phyloP scores from a whole-genome alignment of 2,888 invertebrate species.

The Drosophila anomalipes region DNA sequence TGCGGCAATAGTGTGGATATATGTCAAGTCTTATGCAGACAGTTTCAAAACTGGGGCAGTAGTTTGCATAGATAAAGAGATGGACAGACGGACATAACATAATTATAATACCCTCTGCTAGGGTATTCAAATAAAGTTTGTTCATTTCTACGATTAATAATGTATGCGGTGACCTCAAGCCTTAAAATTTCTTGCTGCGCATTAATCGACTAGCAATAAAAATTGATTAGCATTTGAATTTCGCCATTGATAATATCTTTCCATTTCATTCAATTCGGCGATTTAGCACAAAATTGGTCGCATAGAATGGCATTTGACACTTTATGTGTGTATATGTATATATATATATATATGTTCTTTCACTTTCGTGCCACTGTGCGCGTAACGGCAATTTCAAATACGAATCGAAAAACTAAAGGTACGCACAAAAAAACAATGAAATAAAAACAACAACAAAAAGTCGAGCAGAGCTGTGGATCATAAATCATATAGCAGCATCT shows the following conservation, averaged over 20 bases:
- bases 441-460: slow-evolving; percentile 2
- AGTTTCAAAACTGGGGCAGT: neutral
- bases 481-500: slow-evolving; percentile 45
- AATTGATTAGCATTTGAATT: slow-evolving; percentile 13
- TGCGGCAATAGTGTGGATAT: neutral
- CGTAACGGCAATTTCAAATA: slow-evolving; percentile 39
- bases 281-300: neutral
- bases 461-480: slow-evolving; percentile 12
- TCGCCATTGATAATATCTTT: neutral
- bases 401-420: slow-evolving; percentile 20
- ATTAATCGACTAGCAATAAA: neutral
- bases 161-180: slow-evolving; percentile 36
- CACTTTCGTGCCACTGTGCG: slow-evolving; percentile 42
- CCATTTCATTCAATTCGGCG: neutral
- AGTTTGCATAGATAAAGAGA: neutral
- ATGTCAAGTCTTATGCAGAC: neutral
- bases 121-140: neutral
- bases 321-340: neutral
- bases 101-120: neutral
- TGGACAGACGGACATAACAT: neutral
- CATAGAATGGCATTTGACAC: neutral
- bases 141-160: neutral
- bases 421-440: slow-evolving; percentile 17
- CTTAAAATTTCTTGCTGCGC: slow-evolving; percentile 11
- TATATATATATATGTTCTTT: slow-evolving; percentile 1